Base-by-base conservation (phyloP, 2,797 vertebrate genomes). In the Furcifer pardalis region DNA sequence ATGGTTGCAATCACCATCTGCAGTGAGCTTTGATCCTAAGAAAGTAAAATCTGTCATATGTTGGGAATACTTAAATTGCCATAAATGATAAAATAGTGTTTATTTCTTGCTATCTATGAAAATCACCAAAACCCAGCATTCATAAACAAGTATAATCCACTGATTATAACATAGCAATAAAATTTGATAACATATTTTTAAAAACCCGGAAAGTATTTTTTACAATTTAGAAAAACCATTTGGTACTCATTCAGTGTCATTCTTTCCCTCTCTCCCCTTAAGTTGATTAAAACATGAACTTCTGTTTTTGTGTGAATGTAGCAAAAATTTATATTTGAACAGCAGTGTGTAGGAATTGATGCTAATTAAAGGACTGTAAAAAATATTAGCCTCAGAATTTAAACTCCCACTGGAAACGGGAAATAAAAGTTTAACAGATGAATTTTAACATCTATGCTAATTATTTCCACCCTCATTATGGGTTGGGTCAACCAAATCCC, bases 351-450 rank as follows among this genome's bases (percentile, higher is more conserved):
- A 80, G 87, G 60, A 92, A 92, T 85, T 2, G 73, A 82, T 89
- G 89, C 81, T 92, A 92, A 93, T 91, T 91, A 89, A 94, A 90
- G 66, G 79, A 85, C 8, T 80, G 73, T 84, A 84, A 86, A 91
- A 91, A 71, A 77, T 84, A 90, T 71, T 74, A 89, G 86, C 84
- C 77, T 46, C 85, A 92, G 62, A 89, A 87, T 86, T 90, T 79
- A 84, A 90, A 91, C 2, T 0, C 82, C 86, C 68, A 90, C 87
- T 68, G 77, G 84, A 88, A 76, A 60, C 84, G 32, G 27, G 66
- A 85, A 85, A 91, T 79, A 86, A 82, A 69, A 60, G 79, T 46
- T 62, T 78, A 80, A 23, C 85, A 71, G 78, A 59, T 78, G 12
- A 32, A 25, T 3, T 77, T 78, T 27, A 69, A 63, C 66, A 74